A percentile compares a stretch with the other conserved stretches of the same genome.
These are phyloP conservation scores for Ernsta delagoae DNA, from an alignment of 2,888 invertebrate genomes.

Conservation along the genomic window DNA sequence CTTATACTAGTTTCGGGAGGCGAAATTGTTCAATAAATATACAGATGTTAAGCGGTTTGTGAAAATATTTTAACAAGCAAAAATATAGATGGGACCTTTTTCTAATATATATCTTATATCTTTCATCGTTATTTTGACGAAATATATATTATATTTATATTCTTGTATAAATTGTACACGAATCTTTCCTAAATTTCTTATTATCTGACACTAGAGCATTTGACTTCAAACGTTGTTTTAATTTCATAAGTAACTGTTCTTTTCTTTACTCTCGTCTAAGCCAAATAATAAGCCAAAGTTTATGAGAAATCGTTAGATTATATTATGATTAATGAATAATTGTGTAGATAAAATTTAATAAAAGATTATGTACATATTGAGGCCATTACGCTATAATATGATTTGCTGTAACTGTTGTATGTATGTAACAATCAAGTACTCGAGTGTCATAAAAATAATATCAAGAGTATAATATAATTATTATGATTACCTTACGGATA, in stretches of 20 bases:
- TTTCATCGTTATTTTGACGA: conserved; percentile 56
- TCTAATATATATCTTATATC: conserved; percentile 58
- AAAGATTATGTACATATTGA: conserved; percentile 41
- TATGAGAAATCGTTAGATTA: conserved; percentile 51
- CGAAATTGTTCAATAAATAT: conserved; percentile 10
- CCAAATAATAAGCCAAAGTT: conserved; percentile 80
- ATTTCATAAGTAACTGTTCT: conserved; percentile 24
- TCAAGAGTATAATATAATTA: conserved; percentile 27
- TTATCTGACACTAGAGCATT: conserved; percentile 61
- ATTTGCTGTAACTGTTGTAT: conserved; percentile 45
- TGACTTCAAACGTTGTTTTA: conserved; percentile 45
- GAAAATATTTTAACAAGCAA: conserved; percentile 47
- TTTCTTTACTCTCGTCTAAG: conserved; percentile 63
- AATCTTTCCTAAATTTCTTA: conserved; percentile 53
- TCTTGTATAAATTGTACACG: conserved; percentile 68
- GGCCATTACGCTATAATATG: conserved; percentile 23
- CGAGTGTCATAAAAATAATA: conserved; percentile 41
- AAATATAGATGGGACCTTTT: conserved; percentile 63
- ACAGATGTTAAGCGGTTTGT: conserved; percentile 17
- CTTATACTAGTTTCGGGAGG: neutral
- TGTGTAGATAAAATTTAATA: conserved; percentile 36
- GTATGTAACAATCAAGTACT: conserved; percentile 68
- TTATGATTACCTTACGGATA: conserved; percentile 36
- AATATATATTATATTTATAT: conserved; percentile 56
- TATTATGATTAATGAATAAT: conserved; percentile 41